Conservation (phyloP, 2,113 vertebrate genomes). For the Genyomyrus donnyi region DNA sequence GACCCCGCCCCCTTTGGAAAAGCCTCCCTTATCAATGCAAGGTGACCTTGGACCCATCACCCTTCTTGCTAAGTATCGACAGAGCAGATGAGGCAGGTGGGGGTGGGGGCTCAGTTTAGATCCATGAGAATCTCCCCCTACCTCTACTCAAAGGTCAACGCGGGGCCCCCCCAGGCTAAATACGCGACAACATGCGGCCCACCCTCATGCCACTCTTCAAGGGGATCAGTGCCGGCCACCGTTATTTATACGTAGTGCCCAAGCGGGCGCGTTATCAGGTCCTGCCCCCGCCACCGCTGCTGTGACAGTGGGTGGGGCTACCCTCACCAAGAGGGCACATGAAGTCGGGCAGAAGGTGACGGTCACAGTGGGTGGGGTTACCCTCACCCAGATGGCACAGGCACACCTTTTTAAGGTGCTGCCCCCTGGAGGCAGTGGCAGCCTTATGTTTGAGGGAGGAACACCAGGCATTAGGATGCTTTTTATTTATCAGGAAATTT, state of each 20-base stretch:
- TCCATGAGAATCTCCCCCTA: neutral
- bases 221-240: slow-evolving; percentile 43
- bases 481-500: neutral
- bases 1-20: neutral
- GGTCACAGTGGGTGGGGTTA: neutral
- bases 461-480: neutral
- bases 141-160: slow-evolving; percentile 38
- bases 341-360: neutral
- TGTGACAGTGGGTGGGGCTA: neutral
- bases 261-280: neutral
- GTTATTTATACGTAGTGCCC: slow-evolving; percentile 42
- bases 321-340: neutral
- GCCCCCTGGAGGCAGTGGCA: neutral
- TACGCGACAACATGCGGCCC: slow-evolving; percentile 35
- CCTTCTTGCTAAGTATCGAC: neutral
- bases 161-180: slow-evolving; percentile 41
- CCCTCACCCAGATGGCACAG: neutral
- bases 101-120: neutral
- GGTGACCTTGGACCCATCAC: neutral
- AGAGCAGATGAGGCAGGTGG: neutral
- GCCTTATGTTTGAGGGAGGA: neutral
- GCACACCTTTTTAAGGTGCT: neutral
- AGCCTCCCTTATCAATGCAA: neutral
- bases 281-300: neutral
- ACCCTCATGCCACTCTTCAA: neutral